Conservation (phyloP, 2,797 vertebrate genomes). For the Diceros bicornis region DNA sequence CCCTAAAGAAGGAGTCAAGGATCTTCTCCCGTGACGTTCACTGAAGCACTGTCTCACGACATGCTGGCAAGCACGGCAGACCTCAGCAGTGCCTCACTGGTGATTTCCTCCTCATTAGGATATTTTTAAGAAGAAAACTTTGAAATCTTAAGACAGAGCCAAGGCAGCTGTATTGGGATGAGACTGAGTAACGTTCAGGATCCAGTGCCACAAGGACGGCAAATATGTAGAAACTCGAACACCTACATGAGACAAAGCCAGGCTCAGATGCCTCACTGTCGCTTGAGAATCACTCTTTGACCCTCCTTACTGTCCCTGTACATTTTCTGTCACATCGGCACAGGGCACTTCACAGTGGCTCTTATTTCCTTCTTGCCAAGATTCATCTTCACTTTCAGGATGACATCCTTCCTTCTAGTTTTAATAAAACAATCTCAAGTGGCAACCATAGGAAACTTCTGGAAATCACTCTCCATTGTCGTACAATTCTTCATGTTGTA, state of each 20-base stretch:
- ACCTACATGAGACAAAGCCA: background rate
- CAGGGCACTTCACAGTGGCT: no score
- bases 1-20: background rate
- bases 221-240: background rate
- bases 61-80: background rate
- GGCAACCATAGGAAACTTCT: no score
- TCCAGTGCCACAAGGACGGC: fast-evolving
- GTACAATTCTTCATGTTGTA: no score
- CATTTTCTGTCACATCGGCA: no score
- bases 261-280: background rate
- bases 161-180: background rate
- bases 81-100: background rate
- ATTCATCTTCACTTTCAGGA: no score
- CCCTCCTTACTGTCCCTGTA: no score
- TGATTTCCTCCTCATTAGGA: background rate
- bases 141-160: background rate
- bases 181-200: background rate
- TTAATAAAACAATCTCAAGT: no score
- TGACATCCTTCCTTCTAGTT: no score
- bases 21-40: background rate
- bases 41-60: background rate
- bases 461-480: no score
- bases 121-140: background rate
- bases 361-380: no score
- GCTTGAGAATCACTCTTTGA: no score